Percentiles rank a stretch among this genome's conserved stretches.
Evolutionary conservation across 2,797 vertebrate species (phyloP).

Genomic region (Mormyrus proboscirostris): DNA sequence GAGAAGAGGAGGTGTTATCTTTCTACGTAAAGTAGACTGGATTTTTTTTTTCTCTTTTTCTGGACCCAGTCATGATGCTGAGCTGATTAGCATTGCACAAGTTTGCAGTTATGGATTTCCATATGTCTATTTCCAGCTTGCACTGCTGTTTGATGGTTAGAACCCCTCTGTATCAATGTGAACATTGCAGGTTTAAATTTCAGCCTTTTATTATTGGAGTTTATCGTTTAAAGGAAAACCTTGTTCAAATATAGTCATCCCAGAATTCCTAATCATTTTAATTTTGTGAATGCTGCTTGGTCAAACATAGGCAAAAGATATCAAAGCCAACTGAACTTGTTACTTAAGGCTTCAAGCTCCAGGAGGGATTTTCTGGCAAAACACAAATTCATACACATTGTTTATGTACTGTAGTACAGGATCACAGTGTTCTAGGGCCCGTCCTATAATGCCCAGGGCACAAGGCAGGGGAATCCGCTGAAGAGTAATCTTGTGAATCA

Average conservation of each 20-base stretch:
- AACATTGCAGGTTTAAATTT: background rate
- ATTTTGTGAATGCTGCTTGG: background rate
- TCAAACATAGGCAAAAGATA: background rate
- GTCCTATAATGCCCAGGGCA: background rate
- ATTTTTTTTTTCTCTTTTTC: background rate
- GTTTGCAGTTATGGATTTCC: background rate
- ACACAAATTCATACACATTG: background rate
- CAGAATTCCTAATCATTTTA: background rate
- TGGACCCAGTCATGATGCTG: background rate
- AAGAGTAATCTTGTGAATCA: background rate
- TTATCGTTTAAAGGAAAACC: background rate
- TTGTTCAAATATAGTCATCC: background rate
- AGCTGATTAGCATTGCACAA: background rate
- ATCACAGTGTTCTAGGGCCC: background rate
- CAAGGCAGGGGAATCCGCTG: background rate
- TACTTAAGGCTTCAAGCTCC: background rate
- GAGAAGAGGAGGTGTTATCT: background rate
- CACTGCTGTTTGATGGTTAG: too few relatives aligned
- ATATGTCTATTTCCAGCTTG: background rate
- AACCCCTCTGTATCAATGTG: too few relatives aligned
- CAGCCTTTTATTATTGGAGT: background rate
- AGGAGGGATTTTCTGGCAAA: background rate
- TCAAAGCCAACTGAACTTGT: background rate
- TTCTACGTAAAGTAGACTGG: background rate
- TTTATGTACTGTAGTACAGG: background rate